phyloP scores from a whole-genome alignment of 2,113 vertebrate genomes.

The Cyanoderma ruficeps region DNA sequence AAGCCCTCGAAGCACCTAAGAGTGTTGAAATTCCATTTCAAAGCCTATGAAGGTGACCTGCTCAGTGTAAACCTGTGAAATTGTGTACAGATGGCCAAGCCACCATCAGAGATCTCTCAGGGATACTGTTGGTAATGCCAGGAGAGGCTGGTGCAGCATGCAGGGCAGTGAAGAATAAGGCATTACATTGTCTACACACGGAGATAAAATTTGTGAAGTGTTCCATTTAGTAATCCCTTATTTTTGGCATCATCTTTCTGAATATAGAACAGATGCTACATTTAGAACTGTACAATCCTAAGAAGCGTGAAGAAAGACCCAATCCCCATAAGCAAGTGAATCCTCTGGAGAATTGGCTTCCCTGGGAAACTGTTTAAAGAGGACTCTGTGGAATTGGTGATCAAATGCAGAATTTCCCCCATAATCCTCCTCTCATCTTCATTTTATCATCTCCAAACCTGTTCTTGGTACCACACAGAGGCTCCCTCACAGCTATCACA shows the following conservation, averaged over 20 bases:
- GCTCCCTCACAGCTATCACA: not conserved
- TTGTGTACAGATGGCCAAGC: not conserved
- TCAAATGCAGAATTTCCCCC: not conserved
- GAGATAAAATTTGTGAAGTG: not conserved
- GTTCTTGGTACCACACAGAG: not conserved
- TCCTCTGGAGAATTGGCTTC: not conserved
- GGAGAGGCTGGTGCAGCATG: not conserved
- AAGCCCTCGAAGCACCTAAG: not conserved
- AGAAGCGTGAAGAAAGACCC: not conserved
- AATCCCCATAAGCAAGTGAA: not conserved
- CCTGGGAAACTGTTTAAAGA: not conserved
- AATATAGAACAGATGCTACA: not conserved
- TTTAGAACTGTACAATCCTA: not conserved
- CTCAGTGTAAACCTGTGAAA: not conserved
- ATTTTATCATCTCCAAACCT: not conserved
- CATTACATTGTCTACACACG: not conserved
- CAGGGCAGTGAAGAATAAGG: not conserved
- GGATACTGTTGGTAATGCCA: not conserved
- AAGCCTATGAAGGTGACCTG: not conserved
- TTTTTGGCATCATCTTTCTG: not conserved
- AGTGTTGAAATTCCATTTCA: not conserved
- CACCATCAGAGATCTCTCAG: not conserved
- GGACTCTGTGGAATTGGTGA: not conserved
- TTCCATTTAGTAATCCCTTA: not conserved
- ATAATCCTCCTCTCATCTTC: not conserved